These are phyloP conservation scores for Hypomecis atomaria DNA, from an alignment of 2,888 invertebrate species.

Conservation along the genomic window DNA sequence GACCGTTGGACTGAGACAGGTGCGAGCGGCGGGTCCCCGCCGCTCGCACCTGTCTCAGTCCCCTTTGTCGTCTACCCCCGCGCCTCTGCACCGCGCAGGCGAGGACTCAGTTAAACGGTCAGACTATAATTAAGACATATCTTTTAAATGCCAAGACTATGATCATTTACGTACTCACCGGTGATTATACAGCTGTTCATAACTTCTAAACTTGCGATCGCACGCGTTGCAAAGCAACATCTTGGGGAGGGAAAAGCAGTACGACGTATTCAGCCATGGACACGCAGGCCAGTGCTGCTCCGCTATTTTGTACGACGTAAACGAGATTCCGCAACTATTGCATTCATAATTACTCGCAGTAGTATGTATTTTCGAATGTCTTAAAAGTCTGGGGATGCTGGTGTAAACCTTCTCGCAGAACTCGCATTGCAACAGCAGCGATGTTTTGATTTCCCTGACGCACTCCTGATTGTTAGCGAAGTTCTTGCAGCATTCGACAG, in stretches of 20 bases:
- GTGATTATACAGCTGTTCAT: conserved; percentile 79
- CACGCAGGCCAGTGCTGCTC: conserved; percentile 76
- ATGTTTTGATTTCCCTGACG: conserved; percentile 76
- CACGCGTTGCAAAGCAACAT: conserved; percentile 77
- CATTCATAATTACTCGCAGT: conserved; percentile 88
- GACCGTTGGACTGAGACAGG: too few species aligned
- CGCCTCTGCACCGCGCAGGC: too few species aligned
- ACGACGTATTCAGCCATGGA: conserved; percentile 69
- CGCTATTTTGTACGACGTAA: conserved; percentile 69
- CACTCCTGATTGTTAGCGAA: conserved; percentile 54
- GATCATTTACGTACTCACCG: conserved; percentile 54
- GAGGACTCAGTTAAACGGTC: too few species aligned
- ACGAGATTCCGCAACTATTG: conserved; percentile 73
- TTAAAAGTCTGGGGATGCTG: conserved; percentile 72
- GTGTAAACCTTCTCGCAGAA: conserved; percentile 80
- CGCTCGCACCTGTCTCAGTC: too few species aligned
- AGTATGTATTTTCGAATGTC: conserved; percentile 82
- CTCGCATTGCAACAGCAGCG: conserved; percentile 75
- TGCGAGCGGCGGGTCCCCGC: too few species aligned
- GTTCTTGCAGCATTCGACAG: conserved; percentile 64
- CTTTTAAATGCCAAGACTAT: too few species aligned
- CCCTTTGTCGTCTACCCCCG: too few species aligned
- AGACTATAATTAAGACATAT: too few species aligned
- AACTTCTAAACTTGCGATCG: conserved; percentile 77
- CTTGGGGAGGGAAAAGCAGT: conserved; percentile 73